A percentile compares a stretch with the other conserved stretches of the same genome.
Conservation (phyloP, 2,797 vertebrate species). For the Notolepis coatsorum region DNA sequence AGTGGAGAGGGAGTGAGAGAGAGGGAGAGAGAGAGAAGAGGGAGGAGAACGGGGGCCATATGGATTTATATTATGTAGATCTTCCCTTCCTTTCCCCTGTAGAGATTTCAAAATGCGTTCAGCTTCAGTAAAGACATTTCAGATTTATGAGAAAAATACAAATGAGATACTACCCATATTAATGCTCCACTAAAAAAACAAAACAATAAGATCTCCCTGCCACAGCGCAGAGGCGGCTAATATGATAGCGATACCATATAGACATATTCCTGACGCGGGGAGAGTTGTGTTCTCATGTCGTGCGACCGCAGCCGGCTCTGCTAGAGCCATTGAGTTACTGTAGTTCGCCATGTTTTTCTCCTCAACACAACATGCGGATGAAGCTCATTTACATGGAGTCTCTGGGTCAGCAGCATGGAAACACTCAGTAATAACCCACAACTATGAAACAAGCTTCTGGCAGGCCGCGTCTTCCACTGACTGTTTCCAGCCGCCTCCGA, state of each 20-base stretch:
- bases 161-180: constrained; percentile 68
- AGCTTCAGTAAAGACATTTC: constrained; percentile 78
- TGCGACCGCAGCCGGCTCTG: constrained; percentile 32
- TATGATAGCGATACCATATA: constrained; percentile 61
- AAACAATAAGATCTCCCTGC: constrained; percentile 62
- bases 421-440: constrained; percentile 75
- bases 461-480: constrained; percentile 68
- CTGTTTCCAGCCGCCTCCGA: constrained; percentile 73
- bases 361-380: constrained; percentile 50
- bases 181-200: constrained; percentile 39
- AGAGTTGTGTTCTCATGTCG: constrained; percentile 21
- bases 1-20: constrained; percentile 32
- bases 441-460: constrained; percentile 73
- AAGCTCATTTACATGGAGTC: constrained; percentile 70
- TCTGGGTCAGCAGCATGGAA: constrained; percentile 77
- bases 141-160: constrained; percentile 82
- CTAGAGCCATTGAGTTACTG: constrained; percentile 40
- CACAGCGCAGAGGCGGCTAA: constrained; percentile 58
- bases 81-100: constrained; percentile 70
- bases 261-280: constrained; percentile 63
- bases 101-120: constrained; percentile 74
- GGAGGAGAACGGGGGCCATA: constrained; percentile 75
- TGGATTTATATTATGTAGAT: constrained; percentile 84
- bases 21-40: constrained; percentile 64
- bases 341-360: constrained; percentile 18